Base-by-base conservation (phyloP, 2,888 invertebrate genomes). In the Caenorhabditis japonica region DNA sequence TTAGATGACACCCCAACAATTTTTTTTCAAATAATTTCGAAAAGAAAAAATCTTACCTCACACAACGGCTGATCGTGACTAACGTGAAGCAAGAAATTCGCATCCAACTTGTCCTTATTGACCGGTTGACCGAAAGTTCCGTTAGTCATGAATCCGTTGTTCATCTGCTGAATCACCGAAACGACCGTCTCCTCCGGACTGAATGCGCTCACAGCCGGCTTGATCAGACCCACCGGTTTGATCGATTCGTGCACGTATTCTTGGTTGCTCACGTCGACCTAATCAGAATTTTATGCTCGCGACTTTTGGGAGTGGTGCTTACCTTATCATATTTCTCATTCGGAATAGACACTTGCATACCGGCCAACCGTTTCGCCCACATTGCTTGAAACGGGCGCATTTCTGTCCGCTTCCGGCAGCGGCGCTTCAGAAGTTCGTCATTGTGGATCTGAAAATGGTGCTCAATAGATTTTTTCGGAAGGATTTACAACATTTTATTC, bases 341-440 rank as follows among this genome's bases (percentile, higher is more conserved):
- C 4, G 86, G 87, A 13, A 83, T 68, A 47, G 79, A 75, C 1
- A 84, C 84, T 13, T 60, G 55, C 36, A 87, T 41, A n/a, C 84
- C 82, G 39, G 81, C 78, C 44, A 87, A 60, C 7, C 81, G 72
- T 51, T 86, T 86, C 12, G 84, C 79, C 87, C 87, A 87, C 72
- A 87, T 80, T 8, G 85, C 68, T 78, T 86, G 71, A 30, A 77
- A 64, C 23, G 66, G 64, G 4, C 59, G 59, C 41, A 52, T 55
- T 13, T 72, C 72, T 5, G 47, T 72, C 49, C 27, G 44, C 23
- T 49, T 46, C 12, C 55, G 55, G 1, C 59, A 41, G n/a, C 46
- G 47, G n/a, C 44, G 47, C 38, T 60, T 59, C 30, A 64, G 17
- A 8, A 66, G 27, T 10, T 72, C 72, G 30, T 64, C 66, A 30